Base-by-base conservation (phyloP, 1,140 invertebrate genomes). In the Apocrypta bakeri region DNA sequence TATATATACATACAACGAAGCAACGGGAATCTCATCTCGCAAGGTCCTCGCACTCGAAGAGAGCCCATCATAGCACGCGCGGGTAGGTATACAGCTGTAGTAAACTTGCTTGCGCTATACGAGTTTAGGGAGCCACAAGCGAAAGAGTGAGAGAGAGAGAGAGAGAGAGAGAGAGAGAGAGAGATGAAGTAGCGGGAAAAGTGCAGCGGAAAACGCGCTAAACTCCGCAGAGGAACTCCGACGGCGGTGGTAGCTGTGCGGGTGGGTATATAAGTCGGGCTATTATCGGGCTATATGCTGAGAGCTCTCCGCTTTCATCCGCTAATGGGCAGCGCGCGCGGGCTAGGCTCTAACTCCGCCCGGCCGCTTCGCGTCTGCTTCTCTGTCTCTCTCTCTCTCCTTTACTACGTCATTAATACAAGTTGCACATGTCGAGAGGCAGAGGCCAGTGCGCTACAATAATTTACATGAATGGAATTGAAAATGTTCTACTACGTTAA, bases 401-500 rank as follows among this genome's bases (percentile, higher is more conserved):
- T 90, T 91, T 90, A 90, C 87, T 90, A 87, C 75, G 89, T 91
- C 89, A 90, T 92, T 92, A 92, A 92, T 92, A 90, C 91, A 91
- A 92, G 91, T 92, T 91, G 89, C 91, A 91, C 89, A 92, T 91
- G 89, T 91, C 90, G 90, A 92, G 90, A 91, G 89, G 88, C 21
- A 61, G 66, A 71, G 25, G 64, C 61, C 88, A 84, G 88, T 90
- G 88, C 91, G 91, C 91, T 92, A 92, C 91, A 92, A 92, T 92
- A 92, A 92, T 92, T 92, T 91, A 90, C 90, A 90, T 92, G 91
- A 92, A 92, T 92, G 90, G 88, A 91, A 92, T 92, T 92, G 91
- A 92, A 92, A 91, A 92, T 92, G 92, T 92, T 92, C 90, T 91
- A 91, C 88, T 90, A 85, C 85, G 87, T 85, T 83, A 87, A 90